These are phyloP conservation scores for Lipotes vexillifer DNA, from an alignment of 2,113 vertebrate species.

Conservation along the genomic window DNA sequence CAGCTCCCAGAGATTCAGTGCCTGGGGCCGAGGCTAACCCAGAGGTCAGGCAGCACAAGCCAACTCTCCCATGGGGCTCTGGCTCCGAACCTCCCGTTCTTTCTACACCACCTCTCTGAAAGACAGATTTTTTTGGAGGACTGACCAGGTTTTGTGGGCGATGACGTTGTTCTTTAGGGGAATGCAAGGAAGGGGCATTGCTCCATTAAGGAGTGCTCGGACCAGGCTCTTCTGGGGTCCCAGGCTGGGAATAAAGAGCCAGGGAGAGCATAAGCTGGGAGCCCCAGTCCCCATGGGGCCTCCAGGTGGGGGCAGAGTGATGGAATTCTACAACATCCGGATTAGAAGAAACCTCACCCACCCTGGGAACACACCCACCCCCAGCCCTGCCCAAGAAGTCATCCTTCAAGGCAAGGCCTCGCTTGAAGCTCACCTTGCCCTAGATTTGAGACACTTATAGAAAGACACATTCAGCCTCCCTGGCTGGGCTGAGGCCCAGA, in stretches of 20 bases:
- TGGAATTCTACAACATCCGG: not conserved
- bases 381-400: not conserved
- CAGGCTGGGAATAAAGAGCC: not conserved
- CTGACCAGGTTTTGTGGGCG: not conserved
- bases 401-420: not conserved
- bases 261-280: not conserved
- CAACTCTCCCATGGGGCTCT: not conserved
- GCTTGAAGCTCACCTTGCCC: not conserved
- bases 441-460: not conserved
- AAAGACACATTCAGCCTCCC: not conserved
- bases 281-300: accelerated
- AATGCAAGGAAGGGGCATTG: not conserved
- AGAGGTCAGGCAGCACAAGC: not conserved
- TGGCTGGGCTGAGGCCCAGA: not conserved
- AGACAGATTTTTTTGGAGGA: not conserved
- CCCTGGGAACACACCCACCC: not conserved
- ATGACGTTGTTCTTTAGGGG: not conserved
- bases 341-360: not conserved
- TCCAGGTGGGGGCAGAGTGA: not conserved
- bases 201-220: too few relatives aligned
- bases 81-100: not conserved
- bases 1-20: not conserved
- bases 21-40: not conserved
- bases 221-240: not conserved
- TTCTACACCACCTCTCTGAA: not conserved